phyloP scores from a whole-genome alignment of 2,888 invertebrate genomes.

The Tetropium fuscum region DNA sequence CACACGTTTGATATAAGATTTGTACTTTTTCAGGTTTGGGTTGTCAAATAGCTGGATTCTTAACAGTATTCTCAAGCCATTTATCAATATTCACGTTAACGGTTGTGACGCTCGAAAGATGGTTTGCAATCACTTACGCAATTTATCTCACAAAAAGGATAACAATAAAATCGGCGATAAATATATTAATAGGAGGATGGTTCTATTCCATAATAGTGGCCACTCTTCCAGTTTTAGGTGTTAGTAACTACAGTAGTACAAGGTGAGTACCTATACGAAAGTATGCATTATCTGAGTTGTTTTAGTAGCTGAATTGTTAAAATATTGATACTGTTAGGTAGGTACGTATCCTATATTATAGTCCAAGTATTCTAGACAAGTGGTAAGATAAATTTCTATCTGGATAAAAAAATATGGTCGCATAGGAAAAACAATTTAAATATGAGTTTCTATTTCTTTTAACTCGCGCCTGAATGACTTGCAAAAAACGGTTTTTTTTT shows the following conservation, averaged over 20 bases:
- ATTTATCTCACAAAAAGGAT: constrained; percentile 86
- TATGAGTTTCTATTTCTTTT: too few relatives aligned
- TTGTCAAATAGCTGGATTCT: constrained; percentile 88
- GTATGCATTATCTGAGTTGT: neutral
- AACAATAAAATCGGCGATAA: constrained; percentile 77
- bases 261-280: constrained; percentile 65
- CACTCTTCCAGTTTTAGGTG: constrained; percentile 81
- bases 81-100: constrained; percentile 89
- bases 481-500: too few relatives aligned
- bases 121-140: constrained; percentile 87
- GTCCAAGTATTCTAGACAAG: too few relatives aligned
- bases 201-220: constrained; percentile 82
- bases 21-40: constrained; percentile 74
- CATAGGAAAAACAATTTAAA: too few relatives aligned
- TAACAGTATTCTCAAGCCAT: constrained; percentile 89
- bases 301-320: too few relatives aligned
- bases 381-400: too few relatives aligned
- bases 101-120: constrained; percentile 86
- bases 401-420: too few relatives aligned
- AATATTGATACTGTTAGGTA: too few relatives aligned
- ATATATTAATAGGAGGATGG: constrained; percentile 86
- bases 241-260: constrained; percentile 90
- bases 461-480: too few relatives aligned
- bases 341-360: too few relatives aligned
- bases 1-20: too few relatives aligned